Evolutionary conservation across 2,797 vertebrate genomes (phyloP).

Genomic region (Valencia hispanica): DNA sequence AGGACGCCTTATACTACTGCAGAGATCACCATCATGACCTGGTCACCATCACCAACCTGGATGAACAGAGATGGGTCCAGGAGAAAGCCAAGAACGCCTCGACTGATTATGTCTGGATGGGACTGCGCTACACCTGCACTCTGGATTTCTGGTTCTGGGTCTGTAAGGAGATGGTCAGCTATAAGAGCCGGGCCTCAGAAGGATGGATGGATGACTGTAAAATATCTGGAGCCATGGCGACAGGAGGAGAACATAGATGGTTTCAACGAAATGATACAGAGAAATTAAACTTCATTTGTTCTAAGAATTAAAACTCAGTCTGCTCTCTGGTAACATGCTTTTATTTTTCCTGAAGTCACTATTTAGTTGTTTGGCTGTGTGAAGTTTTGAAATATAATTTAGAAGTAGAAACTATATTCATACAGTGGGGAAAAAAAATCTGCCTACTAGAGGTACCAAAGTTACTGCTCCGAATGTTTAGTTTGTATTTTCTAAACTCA

Average conservation of each 20-base stretch:
- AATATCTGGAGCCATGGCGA: constrained; percentile 30
- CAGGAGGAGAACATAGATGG: fast-evolving
- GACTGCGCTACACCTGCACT: constrained; percentile 25
- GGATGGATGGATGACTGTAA: fast-evolving
- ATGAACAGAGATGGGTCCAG: not conserved
- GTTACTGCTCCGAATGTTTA: too few relatives aligned
- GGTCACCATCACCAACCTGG: not conserved
- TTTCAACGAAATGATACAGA: fast-evolving
- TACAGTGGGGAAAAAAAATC: too few relatives aligned
- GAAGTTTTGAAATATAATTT: too few relatives aligned
- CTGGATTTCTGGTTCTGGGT: constrained; percentile 51
- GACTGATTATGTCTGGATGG: not conserved
- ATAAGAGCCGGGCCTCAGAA: not conserved
- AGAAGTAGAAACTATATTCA: too few relatives aligned
- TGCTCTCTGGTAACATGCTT: too few relatives aligned
- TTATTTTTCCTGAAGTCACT: too few relatives aligned
- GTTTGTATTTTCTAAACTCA: too few relatives aligned
- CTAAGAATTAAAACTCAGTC: too few relatives aligned
- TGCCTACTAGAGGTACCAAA: too few relatives aligned
- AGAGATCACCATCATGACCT: not conserved
- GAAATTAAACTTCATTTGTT: not conserved
- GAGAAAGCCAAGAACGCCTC: not conserved
- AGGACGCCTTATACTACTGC: not conserved
- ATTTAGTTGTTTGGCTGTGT: too few relatives aligned
- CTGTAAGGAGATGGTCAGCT: not conserved